Evolutionary conservation across 2,797 vertebrate species (phyloP).

Genomic region (Margarornis squamiger): DNA sequence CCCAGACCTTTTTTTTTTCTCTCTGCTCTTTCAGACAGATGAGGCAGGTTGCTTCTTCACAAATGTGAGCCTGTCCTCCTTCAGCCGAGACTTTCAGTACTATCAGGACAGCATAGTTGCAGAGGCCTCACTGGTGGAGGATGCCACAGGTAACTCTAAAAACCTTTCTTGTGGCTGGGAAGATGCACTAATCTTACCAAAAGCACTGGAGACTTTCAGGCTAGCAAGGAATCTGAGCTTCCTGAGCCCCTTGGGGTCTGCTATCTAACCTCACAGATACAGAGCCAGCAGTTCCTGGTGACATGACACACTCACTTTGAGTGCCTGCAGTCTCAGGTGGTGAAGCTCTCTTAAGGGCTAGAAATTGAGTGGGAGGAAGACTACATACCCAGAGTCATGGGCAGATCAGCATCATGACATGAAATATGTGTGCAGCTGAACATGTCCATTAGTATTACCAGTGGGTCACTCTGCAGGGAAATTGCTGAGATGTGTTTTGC

Average conservation of each 20-base stretch:
- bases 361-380: neutral
- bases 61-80: conserved; percentile 64
- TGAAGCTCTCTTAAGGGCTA: neutral
- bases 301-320: neutral
- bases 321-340: neutral
- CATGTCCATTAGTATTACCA: neutral
- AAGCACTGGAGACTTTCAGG: neutral
- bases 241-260: neutral
- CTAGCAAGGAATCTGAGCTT: neutral
- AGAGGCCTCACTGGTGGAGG: conserved; percentile 74
- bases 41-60: conserved; percentile 75
- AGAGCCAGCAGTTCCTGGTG: neutral
- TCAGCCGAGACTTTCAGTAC: neutral
- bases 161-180: neutral
- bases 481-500: neutral
- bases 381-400: neutral
- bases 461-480: neutral
- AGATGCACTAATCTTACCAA: neutral
- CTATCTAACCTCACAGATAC: neutral
- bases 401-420: neutral
- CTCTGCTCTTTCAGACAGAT: conserved; percentile 73
- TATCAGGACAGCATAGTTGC: conserved; percentile 60
- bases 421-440: neutral
- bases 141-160: conserved; percentile 77
- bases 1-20: neutral